Evolutionary conservation across 2,797 vertebrate species (phyloP).

Genomic region (Manis pentadactyla): DNA sequence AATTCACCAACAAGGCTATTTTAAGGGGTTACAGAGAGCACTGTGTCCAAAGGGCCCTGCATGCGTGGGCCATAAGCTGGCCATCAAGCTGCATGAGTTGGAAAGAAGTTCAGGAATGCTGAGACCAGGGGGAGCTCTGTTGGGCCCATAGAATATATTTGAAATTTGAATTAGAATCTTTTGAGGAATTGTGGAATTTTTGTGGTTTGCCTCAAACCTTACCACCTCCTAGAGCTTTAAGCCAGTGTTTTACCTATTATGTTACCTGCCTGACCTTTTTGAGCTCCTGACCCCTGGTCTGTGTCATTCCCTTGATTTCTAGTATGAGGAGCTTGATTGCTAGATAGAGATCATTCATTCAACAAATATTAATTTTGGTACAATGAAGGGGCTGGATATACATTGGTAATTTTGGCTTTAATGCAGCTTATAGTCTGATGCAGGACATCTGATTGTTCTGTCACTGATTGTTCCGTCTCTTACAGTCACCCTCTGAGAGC

Average conservation of each 20-base stretch:
- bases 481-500: neutral
- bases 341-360: neutral
- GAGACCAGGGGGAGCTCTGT: neutral
- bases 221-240: neutral
- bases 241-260: neutral
- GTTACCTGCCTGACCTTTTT: neutral
- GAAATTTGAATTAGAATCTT: neutral
- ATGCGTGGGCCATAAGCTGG: neutral
- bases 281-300: neutral
- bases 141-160: neutral
- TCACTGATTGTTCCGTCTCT: no score
- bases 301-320: neutral
- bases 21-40: neutral
- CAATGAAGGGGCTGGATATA: neutral
- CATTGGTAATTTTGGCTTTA: neutral
- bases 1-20: neutral
- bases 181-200: neutral
- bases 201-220: neutral
- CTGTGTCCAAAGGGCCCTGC: neutral
- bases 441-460: no score
- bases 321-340: neutral
- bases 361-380: slow-evolving; percentile 15
- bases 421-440: neutral
- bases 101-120: neutral
- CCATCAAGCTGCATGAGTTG: neutral